These are phyloP conservation scores for Cardiocondyla obscurior DNA, from an alignment of 1,140 invertebrate species.

Conservation along the genomic window DNA sequence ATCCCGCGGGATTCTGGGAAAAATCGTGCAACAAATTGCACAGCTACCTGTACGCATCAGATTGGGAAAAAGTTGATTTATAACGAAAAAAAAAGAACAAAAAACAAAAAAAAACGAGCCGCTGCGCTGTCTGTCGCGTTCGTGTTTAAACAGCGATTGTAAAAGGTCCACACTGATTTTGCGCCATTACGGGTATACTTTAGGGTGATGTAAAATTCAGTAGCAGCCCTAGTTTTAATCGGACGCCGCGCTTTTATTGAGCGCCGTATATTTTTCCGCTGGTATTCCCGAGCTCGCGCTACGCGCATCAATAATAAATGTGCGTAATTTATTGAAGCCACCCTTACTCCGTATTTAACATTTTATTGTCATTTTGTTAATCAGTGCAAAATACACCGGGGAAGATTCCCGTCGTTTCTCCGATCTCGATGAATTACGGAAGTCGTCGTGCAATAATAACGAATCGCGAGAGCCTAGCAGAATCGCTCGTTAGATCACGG, in stretches of 20 bases:
- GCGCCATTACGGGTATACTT: background rate
- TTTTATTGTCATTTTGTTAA: constrained; percentile 13
- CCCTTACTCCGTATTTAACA: background rate
- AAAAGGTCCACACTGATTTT: constrained; percentile 6
- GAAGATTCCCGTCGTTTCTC: background rate
- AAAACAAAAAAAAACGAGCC: too few relatives aligned
- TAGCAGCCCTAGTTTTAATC: too few relatives aligned
- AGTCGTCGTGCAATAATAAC: constrained; percentile 23
- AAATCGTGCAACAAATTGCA: constrained; percentile 66
- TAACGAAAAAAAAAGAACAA: background rate
- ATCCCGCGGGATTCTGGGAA: constrained; percentile 63
- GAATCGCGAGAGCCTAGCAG: background rate
- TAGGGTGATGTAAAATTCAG: background rate
- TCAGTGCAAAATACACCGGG: background rate
- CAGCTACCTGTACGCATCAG: background rate
- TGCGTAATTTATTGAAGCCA: background rate
- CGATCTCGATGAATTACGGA: background rate
- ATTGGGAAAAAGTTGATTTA: background rate
- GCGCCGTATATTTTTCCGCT: background rate
- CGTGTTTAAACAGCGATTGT: background rate
- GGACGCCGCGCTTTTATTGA: too few relatives aligned
- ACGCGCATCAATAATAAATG: background rate
- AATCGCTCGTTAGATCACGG: constrained; percentile 25
- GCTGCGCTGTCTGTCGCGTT: too few relatives aligned
- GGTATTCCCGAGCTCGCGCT: background rate